Evolutionary conservation across 2,888 invertebrate species (phyloP).

Genomic region (Limnephilus rhombicus): DNA sequence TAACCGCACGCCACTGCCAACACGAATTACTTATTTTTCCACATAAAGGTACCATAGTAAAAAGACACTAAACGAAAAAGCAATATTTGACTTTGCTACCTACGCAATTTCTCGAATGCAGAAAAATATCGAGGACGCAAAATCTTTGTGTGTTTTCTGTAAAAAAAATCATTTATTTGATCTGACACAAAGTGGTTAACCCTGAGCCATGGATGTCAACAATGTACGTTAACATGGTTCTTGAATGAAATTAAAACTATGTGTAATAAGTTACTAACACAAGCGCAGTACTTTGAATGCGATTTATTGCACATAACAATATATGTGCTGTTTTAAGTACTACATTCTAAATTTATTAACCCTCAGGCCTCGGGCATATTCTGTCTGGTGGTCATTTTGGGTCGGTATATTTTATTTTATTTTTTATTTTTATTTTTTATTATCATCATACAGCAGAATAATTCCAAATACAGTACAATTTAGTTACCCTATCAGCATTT

Average conservation of each 20-base stretch:
- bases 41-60: background rate
- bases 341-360: too few species aligned
- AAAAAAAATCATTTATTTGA: background rate
- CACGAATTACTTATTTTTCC: background rate
- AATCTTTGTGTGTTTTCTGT: background rate
- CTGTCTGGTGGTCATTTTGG: too few species aligned
- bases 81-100: background rate
- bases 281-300: too few species aligned
- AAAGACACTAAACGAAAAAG: background rate
- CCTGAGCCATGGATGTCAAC: background rate
- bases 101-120: background rate
- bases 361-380: too few species aligned
- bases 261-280: background rate
- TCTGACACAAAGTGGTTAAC: background rate
- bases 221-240: background rate
- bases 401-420: too few species aligned
- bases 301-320: too few species aligned
- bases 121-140: background rate
- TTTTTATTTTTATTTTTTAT: too few species aligned
- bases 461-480: too few species aligned
- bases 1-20: background rate
- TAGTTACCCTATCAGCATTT: too few species aligned
- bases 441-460: too few species aligned
- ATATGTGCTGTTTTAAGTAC: background rate
- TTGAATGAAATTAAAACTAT: background rate